Conservation (phyloP, 35 echinoderm and acorn worm species). For the Ophiothrix spiculata region DNA sequence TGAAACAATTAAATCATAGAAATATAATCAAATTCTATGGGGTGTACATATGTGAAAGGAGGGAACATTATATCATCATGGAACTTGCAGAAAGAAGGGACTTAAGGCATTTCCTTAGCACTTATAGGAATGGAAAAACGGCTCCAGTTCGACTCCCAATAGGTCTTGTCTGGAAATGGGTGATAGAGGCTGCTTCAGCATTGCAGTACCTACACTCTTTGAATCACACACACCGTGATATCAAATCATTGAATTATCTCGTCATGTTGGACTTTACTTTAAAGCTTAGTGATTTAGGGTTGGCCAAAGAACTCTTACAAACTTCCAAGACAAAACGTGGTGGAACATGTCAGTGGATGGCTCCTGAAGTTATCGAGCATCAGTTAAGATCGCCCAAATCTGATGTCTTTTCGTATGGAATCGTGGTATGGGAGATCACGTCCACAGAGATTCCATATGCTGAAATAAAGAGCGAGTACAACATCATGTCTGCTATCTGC, state of each 20-base stretch:
- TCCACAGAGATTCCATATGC: not conserved
- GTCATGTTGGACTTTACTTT: not conserved
- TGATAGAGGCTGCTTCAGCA: not conserved
- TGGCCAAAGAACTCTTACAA: not conserved
- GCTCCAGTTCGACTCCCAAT: not conserved
- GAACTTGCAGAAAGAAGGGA: slow-evolving; percentile 6
- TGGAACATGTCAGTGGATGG: not conserved
- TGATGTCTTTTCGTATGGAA: not conserved
- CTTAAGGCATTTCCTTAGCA: not conserved
- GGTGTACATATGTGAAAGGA: not conserved
- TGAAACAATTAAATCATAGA: not conserved
- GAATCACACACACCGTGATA: not conserved
- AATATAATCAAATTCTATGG: slow-evolving; percentile 5
- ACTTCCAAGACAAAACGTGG: not conserved
- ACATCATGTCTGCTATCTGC: not conserved
- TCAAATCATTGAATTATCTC: not conserved
- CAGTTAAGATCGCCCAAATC: not conserved
- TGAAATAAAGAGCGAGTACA: not conserved
- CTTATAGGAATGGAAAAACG: not conserved
- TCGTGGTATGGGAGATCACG: not conserved
- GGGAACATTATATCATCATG: not conserved
- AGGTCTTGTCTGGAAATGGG: not conserved
- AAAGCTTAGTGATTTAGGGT: not conserved
- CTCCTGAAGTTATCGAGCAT: not conserved
- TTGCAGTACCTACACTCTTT: not conserved